Evolutionary conservation across 2,113 vertebrate genomes (phyloP), one percentile per base, ranked within the genome.

Genomic region (Colossoma macropomum): DNA sequence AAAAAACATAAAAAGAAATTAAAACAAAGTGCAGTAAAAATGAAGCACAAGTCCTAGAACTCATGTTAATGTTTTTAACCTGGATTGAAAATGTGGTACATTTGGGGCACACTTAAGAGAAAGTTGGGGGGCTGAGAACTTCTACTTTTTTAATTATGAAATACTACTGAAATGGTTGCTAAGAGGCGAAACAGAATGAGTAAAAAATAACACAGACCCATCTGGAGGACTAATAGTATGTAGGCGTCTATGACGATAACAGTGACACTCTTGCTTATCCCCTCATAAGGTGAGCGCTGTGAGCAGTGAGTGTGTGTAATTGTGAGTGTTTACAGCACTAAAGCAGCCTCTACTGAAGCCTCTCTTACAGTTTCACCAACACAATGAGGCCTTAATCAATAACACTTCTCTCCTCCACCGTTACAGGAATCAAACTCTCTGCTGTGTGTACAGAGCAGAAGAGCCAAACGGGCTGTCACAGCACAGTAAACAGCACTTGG

Each of bases 391-490:
- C 28, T 52, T 25, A 75, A 75, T 81, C 80, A 30, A 75, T 81
- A 66, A 32, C 25, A 8, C 34, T 80, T 72, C 38, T 27, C 52
- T 21, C 16, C 34, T 60, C n/a, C 9, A 13, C 63, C 41, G 81
- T 81, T 75, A 81, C 28, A 21, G 27, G 77, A 63, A 84, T 76
- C 66, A 4, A 85, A 80, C 17, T 3, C 56, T 71, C 41, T 56
- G 48, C 70, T 74, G 19, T 13, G 54, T 30, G 25, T 63, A 45
- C 25, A 21, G 21, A 4, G 9, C 50, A 30, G 10, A 28, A 32
- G 73, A 48, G 86, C 82, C 80, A 88, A 79, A 72, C 54, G 86
- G 34, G 41, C 74, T 78, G 77, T 79, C 48, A 63, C 73, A 87
- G 84, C 28, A 52, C n/a, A 84, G 77, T 8, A 10, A 77, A 45